Conservation (phyloP, 2,113 vertebrate species). For the Vidua macroura region DNA sequence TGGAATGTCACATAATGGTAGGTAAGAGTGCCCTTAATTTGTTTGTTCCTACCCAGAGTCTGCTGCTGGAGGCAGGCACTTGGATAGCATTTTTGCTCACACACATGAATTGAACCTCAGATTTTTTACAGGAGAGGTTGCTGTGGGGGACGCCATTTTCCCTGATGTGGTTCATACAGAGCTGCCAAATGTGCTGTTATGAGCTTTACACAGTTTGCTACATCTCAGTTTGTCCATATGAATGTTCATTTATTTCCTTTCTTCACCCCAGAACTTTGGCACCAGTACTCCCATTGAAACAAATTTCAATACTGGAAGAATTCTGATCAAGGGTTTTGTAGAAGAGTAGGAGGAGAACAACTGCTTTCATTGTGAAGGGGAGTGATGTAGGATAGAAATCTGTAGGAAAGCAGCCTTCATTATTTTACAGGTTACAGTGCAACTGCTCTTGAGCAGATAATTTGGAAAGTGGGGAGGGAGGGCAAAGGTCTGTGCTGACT, state of each 20-base stretch:
- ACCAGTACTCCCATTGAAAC: not conserved
- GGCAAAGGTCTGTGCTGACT: not conserved
- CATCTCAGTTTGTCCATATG: not conserved
- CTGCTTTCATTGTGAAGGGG: not conserved
- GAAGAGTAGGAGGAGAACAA: conserved; percentile 10
- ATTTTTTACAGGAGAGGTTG: fast-evolving
- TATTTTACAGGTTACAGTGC: conserved; percentile 18
- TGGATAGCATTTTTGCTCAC: not conserved
- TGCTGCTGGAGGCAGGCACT: not conserved
- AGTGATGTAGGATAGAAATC: not conserved
- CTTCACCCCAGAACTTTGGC: not conserved
- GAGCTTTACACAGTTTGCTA: not conserved
- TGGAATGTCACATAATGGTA: conserved; percentile 99
- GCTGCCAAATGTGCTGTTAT: not conserved
- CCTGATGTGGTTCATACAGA: not conserved
- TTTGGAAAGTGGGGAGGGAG: not conserved
- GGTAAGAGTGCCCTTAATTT: conserved; percentile 66
- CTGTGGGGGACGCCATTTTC: not conserved
- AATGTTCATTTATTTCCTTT: not conserved
- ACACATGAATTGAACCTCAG: not conserved
- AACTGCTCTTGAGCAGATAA: not conserved
- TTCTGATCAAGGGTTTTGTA: not conserved
- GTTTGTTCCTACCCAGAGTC: not conserved
- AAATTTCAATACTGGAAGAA: not conserved
- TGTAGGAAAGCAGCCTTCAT: not conserved